Base-by-base conservation (phyloP, 2,113 vertebrate genomes). In the Gnathonemus longibarbis region DNA sequence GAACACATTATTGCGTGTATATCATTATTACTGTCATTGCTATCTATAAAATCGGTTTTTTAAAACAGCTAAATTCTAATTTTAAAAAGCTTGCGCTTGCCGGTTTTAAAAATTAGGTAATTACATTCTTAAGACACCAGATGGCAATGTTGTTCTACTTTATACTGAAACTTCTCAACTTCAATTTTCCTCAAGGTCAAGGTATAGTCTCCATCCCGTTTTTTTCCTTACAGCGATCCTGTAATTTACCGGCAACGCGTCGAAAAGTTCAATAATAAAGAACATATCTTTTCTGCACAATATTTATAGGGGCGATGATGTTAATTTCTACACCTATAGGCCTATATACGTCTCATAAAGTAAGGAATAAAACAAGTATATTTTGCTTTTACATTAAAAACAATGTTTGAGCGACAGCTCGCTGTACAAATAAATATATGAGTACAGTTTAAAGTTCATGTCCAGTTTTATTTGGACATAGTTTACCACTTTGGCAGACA, bases 401-500 rank as follows among this genome's bases (percentile, higher is more conserved):
- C 21, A 46, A 27, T 5, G 39, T 46, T 90, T 89, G 27, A 86
- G 52, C 17, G n/a, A 50, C 52, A 21, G n/a, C 21, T 62, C 24
- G 21, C 27, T 86, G n/a, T 83, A 46, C 24, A 85, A 90, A 90
- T 90, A 52, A 90, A 85, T 58, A 35, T 85, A 58, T 84, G 31
- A 85, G 19, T 90, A 46, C 86, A 53, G 35, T 49, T 88, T 48
- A 83, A 42, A 90, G 50, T 88, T 39, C 85, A 83, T 88, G 39
- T 62, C 86, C 90, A 88, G 48, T 90, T 90, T 90, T 90, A 90
- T 90, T 88, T 66, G 62, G 35, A 74, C 58, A 66, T 66, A 88
- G 50, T 83, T 80, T 74, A 21, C 31, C 70, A 70, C 27, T 87
- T 87, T 88, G 86, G 85, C 66, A 88, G 49, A 80, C 85, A 90